Percentiles rank a stretch among this genome's conserved stretches.
These are phyloP conservation scores for Sarcophaga carnaria DNA, from an alignment of 2,888 invertebrate genomes.

Conservation along the genomic window DNA sequence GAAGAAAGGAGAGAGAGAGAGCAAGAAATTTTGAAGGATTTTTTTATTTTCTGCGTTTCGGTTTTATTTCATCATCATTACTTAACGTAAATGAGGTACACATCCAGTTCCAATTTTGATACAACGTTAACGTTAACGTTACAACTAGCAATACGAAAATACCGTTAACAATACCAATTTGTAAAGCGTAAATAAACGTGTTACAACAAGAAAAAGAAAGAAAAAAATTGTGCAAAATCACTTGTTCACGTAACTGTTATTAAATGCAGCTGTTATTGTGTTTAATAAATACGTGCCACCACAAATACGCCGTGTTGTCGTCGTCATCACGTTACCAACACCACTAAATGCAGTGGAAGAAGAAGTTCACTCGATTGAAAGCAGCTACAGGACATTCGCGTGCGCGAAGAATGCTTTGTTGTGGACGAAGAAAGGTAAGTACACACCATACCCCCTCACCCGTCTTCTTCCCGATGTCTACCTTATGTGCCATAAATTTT, in stretches of 20 bases:
- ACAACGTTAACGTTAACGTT: constrained; percentile 51
- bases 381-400: constrained; percentile 90
- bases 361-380: constrained; percentile 91
- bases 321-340: constrained; percentile 74
- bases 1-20: no score
- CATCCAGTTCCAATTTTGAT: constrained; percentile 45
- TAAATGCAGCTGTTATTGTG: constrained; percentile 69
- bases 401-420: constrained; percentile 94
- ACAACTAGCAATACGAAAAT: constrained; percentile 64
- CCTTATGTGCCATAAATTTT: no score
- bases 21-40: not conserved
- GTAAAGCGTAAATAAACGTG: constrained; percentile 36
- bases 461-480: not conserved
- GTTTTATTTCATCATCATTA: constrained; percentile 29
- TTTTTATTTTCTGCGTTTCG: not conserved
- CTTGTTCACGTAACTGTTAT: constrained; percentile 52
- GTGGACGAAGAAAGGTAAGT: constrained; percentile 96
- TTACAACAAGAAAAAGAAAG: constrained; percentile 1
- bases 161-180: constrained; percentile 66
- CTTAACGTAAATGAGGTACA: constrained; percentile 38
- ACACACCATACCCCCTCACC: not conserved
- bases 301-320: constrained; percentile 72
- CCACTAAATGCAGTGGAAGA: constrained; percentile 90
- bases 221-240: constrained; percentile 48
- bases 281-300: constrained; percentile 73